Percentiles rank a stretch among this genome's conserved stretches.
These are phyloP conservation scores for Drosophila lacteicornis DNA, from an alignment of 1,140 invertebrate genomes.

Conservation along the genomic window DNA sequence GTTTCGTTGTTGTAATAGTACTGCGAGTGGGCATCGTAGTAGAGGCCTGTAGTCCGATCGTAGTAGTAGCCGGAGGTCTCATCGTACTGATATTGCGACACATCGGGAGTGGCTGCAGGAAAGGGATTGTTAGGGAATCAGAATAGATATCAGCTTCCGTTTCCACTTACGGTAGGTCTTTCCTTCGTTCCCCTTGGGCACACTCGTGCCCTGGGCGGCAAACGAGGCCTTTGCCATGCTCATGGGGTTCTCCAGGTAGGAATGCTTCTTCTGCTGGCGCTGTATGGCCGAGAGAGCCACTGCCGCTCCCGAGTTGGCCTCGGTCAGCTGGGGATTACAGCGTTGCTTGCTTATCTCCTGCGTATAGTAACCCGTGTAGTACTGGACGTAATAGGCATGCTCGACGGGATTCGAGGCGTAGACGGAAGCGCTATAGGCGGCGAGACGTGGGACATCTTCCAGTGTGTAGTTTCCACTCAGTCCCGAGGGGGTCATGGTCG, in stretches of 20 bases:
- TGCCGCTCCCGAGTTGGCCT: slow-evolving; percentile 95
- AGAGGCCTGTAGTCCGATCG: slow-evolving; percentile 95
- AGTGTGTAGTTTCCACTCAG: slow-evolving; percentile 86
- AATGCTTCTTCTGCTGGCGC: slow-evolving; percentile 81
- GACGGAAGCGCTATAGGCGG: slow-evolving; percentile 91
- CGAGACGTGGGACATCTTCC: slow-evolving; percentile 90
- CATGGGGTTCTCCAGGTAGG: slow-evolving; percentile 14
- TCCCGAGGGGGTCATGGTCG: slow-evolving; percentile 32
- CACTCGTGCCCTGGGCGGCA: slow-evolving; percentile 67
- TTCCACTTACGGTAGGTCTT: slow-evolving; percentile 88
- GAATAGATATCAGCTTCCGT: too few species aligned
- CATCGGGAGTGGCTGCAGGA: slow-evolving; percentile 92
- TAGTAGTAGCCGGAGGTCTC: slow-evolving; percentile 98
- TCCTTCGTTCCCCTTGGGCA: slow-evolving; percentile 87
- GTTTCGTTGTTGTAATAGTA: slow-evolving; percentile 97
- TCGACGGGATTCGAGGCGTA: slow-evolving; percentile 91
- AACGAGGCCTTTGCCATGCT: slow-evolving; percentile 44
- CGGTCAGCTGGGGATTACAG: slow-evolving; percentile 85
- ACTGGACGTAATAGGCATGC: slow-evolving; percentile 90
- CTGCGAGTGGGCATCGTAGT: slow-evolving; percentile 97
- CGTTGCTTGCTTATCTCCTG: slow-evolving; percentile 89
- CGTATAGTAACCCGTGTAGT: slow-evolving; percentile 93
- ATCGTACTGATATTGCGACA: slow-evolving; percentile 96
- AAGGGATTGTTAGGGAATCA: neutral
- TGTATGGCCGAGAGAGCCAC: slow-evolving; percentile 94